A percentile compares a stretch with the other conserved stretches of the same genome.
Conservation (phyloP, 2,113 vertebrate species). For the Centropus bengalensis region DNA sequence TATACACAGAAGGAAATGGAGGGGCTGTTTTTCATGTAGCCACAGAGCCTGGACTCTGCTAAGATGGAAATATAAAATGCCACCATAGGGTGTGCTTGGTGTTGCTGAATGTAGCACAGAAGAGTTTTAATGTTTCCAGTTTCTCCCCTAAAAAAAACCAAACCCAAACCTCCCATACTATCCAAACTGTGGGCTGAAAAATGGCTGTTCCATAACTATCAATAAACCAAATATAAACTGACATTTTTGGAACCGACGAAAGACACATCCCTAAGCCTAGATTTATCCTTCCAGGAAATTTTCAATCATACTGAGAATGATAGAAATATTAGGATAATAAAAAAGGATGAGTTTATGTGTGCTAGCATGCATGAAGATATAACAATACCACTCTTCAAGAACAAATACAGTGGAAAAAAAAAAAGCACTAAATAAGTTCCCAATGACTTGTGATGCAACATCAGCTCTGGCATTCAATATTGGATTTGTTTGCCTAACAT, state of each 20-base stretch:
- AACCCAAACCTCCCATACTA: background rate
- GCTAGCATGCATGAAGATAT: background rate
- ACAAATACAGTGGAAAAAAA: background rate
- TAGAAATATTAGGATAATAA: background rate
- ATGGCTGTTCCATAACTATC: conserved; percentile 3
- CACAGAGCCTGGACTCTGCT: conserved; percentile 4
- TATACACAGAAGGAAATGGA: background rate
- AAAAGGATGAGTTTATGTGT: background rate
- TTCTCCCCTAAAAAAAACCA: background rate
- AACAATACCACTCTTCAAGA: background rate
- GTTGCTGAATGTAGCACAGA: background rate
- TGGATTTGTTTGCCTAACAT: conserved; percentile 22
- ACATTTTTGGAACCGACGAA: conserved; percentile 12
- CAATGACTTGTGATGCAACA: conserved; percentile 26
- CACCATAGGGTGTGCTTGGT: background rate
- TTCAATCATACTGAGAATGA: conserved; percentile 37
- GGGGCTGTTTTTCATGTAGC: background rate
- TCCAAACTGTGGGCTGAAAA: conserved; percentile 35
- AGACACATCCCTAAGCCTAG: background rate
- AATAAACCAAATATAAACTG: conserved; percentile 42
- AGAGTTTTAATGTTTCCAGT: conserved; percentile 23
- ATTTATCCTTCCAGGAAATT: conserved; percentile 56
- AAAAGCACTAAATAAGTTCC: background rate
- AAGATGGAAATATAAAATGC: background rate
- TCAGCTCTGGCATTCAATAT: background rate